Percentiles rank a stretch among this genome's conserved stretches.
phyloP scores from a whole-genome alignment of 2,888 invertebrate genomes.

The Cenopis cana region DNA sequence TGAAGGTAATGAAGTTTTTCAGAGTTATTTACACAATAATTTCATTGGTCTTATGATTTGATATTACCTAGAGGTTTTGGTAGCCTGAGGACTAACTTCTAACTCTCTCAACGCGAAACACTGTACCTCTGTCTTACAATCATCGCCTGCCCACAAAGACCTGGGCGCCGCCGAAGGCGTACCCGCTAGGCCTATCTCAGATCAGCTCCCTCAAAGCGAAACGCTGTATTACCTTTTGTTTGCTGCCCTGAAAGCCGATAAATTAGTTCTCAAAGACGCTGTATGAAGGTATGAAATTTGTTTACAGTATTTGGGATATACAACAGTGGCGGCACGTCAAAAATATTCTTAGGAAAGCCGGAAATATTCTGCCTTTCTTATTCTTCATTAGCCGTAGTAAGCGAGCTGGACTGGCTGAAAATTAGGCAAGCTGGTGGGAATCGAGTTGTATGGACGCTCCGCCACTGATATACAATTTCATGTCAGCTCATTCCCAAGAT shows the following conservation, averaged over 20 bases:
- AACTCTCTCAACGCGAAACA: too few relatives aligned
- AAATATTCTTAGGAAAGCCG: too few relatives aligned
- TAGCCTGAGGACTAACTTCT: too few relatives aligned
- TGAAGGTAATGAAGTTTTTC: conserved; percentile 88
- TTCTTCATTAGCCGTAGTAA: too few relatives aligned
- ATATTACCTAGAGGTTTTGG: too few relatives aligned
- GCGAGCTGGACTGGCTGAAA: too few relatives aligned
- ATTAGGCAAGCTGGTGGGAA: too few relatives aligned
- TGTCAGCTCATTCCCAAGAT: background rate
- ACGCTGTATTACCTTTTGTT: conserved; percentile 95
- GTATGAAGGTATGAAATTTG: conserved; percentile 88
- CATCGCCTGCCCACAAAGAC: conserved; percentile 92
- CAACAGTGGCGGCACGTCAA: too few relatives aligned
- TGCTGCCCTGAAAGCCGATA: conserved; percentile 95
- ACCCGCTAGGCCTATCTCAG: conserved; percentile 94
- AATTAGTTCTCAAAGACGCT: conserved; percentile 94
- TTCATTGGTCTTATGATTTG: too few relatives aligned
- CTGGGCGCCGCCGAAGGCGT: conserved; percentile 92
- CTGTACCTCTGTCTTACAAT: conserved; percentile 94
- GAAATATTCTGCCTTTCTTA: too few relatives aligned
- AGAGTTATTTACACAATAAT: too few relatives aligned
- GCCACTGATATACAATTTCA: background rate
- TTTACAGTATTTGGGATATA: background rate
- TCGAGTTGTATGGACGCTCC: too few relatives aligned
- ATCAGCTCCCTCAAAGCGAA: conserved; percentile 96